Evolutionary conservation across 2,113 vertebrate species (phyloP).

Genomic region (Oenanthe melanoleuca): DNA sequence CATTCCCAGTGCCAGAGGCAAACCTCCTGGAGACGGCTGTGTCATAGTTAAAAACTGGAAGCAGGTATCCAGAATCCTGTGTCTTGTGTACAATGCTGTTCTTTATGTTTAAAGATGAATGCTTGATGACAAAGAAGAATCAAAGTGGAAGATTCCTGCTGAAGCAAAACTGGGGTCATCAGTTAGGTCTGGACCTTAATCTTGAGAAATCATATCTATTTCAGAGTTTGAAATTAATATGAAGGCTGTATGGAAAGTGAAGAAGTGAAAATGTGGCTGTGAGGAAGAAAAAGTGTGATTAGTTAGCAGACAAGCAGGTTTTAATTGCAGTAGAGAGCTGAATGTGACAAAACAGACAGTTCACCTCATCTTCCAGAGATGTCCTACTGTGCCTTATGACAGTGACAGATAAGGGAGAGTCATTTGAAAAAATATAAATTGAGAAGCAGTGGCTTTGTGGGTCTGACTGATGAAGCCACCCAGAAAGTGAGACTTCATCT

Average conservation of each 20-base stretch:
- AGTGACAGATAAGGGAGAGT: neutral
- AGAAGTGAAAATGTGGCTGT: neutral
- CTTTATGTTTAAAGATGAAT: neutral
- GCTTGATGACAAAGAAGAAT: neutral
- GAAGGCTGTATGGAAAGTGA: neutral
- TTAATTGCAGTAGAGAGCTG: constrained; percentile 1
- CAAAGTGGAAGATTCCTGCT: neutral
- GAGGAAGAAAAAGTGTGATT: neutral
- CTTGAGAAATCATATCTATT: constrained; percentile 3
- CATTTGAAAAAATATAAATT: neutral
- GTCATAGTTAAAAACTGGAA: neutral
- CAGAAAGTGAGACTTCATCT: constrained; percentile 5
- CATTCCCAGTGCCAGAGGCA: neutral
- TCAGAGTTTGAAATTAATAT: constrained; percentile 1
- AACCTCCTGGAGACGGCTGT: neutral
- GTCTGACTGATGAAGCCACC: constrained; percentile 34
- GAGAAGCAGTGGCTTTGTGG: neutral
- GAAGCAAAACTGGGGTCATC: neutral
- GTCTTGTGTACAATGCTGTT: neutral
- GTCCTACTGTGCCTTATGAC: neutral
- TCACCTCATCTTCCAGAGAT: neutral
- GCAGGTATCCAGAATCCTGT: neutral
- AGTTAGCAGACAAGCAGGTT: neutral
- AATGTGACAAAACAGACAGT: neutral
- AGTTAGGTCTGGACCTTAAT: neutral